Evolutionary conservation across 2,888 invertebrate species (phyloP).

Genomic region (Epistrophe grossulariae): DNA sequence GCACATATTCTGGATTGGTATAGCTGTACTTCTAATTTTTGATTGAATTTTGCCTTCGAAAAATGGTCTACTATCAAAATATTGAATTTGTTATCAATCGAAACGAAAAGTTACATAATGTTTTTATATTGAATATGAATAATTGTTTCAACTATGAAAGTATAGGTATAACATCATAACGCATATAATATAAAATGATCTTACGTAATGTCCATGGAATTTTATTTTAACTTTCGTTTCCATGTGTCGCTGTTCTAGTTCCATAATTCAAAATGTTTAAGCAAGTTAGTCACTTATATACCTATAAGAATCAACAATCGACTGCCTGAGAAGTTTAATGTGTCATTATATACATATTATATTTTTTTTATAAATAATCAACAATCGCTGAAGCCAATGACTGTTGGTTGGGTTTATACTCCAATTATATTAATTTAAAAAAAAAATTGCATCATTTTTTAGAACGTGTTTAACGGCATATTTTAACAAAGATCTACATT

Average conservation of each 20-base stretch:
- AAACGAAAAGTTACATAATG: too few relatives aligned
- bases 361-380: neutral
- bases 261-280: slow-evolving; percentile 5
- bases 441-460: neutral
- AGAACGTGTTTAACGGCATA: slow-evolving; percentile 9
- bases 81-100: too few relatives aligned
- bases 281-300: neutral
- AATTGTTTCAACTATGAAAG: neutral
- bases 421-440: neutral
- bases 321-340: neutral
- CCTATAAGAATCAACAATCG: neutral
- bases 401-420: neutral
- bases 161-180: neutral
- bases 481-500: neutral
- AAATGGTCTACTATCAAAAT: too few relatives aligned
- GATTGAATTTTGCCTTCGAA: too few relatives aligned
- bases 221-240: slow-evolving; percentile 5
- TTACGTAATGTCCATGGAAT: slow-evolving; percentile 17
- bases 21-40: too few relatives aligned
- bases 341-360: neutral
- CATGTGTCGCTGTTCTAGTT: slow-evolving; percentile 18
- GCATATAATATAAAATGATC: neutral
- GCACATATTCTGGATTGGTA: too few relatives aligned
- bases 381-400: slow-evolving; percentile 11
- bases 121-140: neutral